These are phyloP conservation scores for Tylochromis polylepis DNA, from an alignment of 2,113 vertebrate genomes.

Conservation along the genomic window DNA sequence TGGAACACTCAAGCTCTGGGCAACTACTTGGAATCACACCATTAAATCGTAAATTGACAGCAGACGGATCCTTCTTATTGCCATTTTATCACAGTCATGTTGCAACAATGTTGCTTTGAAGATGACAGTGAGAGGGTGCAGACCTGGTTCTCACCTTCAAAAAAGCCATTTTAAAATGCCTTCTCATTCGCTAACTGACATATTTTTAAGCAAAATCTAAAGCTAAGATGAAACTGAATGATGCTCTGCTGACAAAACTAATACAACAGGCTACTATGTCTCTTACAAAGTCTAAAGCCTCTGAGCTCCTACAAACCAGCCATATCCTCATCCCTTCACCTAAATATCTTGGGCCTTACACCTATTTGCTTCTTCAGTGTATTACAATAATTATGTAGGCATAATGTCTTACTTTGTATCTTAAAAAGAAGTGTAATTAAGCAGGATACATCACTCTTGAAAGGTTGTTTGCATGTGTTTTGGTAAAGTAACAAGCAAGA, in stretches of 20 bases:
- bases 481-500: neutral
- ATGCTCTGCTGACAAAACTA: neutral
- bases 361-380: neutral
- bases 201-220: slow-evolving; percentile 47
- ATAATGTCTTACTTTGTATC: neutral
- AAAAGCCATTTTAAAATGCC: neutral
- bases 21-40: neutral
- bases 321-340: neutral
- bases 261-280: slow-evolving; percentile 1
- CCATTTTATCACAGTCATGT: neutral
- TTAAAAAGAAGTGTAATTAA: neutral
- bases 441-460: neutral
- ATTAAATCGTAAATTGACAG: neutral
- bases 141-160: neutral
- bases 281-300: neutral
- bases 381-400: neutral
- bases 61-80: neutral
- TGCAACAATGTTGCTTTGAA: neutral
- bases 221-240: slow-evolving; percentile 31
- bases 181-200: slow-evolving; percentile 41
- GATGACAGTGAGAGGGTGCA: neutral
- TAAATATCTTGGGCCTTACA: neutral
- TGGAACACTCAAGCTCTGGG: neutral
- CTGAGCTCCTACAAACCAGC: neutral
- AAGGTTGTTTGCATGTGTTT: neutral